These are phyloP conservation scores for Harpegnathos saltator DNA, from an alignment of 1,140 invertebrate genomes.

Conservation along the genomic window DNA sequence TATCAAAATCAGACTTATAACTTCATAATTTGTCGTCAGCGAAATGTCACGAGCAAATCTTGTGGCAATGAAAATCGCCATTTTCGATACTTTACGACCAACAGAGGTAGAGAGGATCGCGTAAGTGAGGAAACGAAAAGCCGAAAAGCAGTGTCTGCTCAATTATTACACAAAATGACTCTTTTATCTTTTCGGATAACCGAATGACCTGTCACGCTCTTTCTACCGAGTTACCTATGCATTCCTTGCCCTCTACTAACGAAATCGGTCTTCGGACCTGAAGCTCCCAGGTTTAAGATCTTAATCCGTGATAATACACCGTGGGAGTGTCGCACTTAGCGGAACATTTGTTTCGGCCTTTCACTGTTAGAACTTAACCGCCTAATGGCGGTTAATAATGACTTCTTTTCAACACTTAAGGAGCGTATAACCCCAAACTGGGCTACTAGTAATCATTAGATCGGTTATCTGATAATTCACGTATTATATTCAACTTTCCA, in stretches of 20 bases:
- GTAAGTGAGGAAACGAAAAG: conserved; percentile 52
- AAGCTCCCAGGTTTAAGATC: conserved; percentile 63
- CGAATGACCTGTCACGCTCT: conserved; percentile 62
- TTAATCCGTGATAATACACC: conserved; percentile 69
- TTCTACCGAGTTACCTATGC: conserved; percentile 52
- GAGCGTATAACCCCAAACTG: not conserved
- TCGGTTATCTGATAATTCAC: not conserved
- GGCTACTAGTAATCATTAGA: not conserved
- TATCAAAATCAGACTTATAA: not conserved
- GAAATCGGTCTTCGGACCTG: conserved; percentile 33
- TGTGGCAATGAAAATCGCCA: no score
- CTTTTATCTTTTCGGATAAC: conserved; percentile 77
- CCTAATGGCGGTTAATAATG: not conserved
- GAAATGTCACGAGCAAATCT: no score
- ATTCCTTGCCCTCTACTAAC: not conserved
- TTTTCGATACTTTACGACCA: not conserved
- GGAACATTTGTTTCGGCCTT: conserved; percentile 68
- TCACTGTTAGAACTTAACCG: not conserved
- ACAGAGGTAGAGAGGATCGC: conserved; percentile 48
- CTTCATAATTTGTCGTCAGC: not conserved
- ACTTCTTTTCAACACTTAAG: not conserved
- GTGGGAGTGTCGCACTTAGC: conserved; percentile 41
- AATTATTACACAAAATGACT: conserved; percentile 81
- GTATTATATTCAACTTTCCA: not conserved
- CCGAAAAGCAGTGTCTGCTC: conserved; percentile 18